Evolutionary conservation across 2,888 invertebrate species (phyloP), one percentile per base, ranked within the genome.

Genomic region (Leptarthrus brevirostris): DNA sequence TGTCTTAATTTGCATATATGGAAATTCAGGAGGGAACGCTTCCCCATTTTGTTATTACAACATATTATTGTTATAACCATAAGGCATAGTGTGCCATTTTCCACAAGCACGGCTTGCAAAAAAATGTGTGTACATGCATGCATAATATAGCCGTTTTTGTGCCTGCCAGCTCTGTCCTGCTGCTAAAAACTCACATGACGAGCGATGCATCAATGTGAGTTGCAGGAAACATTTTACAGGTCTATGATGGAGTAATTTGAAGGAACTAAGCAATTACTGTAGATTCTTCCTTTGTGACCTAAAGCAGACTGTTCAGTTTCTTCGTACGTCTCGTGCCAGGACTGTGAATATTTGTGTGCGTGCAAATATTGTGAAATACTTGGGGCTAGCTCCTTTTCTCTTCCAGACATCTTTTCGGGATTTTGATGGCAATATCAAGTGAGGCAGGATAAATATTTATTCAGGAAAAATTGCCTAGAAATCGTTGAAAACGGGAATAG

Each of bases 1-100:
- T 72, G 69, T 75, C 66, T 75, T 70, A 36, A 73, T 73, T 73
- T 75, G 73, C 73, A 75, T 75, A 49, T 24, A 74, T 72, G 74
- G 71, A 72, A 74, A 74, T 74, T 69, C 54, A 54, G 54, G 54
- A 54, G 30, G 54, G 30, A 54, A 18, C 26, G 54, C 54, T 54
- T 54, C 26, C 54, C 24, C 54, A 54, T 54, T 54, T 54, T 54
- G 54, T 54, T 54, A 54, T 54, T 54, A 54, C 54, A 54, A 54
- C 30, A 26, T 54, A 54, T 54, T 54, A 54, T 54, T 54, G 54
- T 54, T 54, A 54, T 24, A 54, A 54, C 54, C 30, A 18, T 24
- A 14, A 14, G 26, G 54, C 54, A 54, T 26, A 54, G 54, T 54
- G 18, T 54, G 24, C 26, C 54, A 54, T 26, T 54, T 54, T 26